Conservation (phyloP, 2,888 invertebrate genomes). For the Allolobophora icterica region DNA sequence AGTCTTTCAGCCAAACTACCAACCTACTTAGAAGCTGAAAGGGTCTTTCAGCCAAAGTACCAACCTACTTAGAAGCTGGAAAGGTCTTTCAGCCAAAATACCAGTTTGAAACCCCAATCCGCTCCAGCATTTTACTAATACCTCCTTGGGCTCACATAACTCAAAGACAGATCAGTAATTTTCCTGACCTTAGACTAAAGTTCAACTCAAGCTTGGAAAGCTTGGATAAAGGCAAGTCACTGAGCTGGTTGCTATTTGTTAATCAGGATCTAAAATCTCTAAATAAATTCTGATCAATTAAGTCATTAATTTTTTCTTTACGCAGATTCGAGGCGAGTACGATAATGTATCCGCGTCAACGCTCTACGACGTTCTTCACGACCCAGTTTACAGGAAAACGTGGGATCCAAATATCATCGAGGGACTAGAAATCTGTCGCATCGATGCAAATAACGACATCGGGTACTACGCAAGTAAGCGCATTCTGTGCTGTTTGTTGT, state of each 20-base stretch:
- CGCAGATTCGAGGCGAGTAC: constrained; percentile 72
- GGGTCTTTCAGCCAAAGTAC: neutral
- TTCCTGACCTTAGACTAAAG: neutral
- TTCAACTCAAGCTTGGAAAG: too few species aligned
- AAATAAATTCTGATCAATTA: too few species aligned
- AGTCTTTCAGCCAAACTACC: neutral
- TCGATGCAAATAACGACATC: constrained; percentile 90
- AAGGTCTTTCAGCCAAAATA: neutral
- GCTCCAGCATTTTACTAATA: neutral
- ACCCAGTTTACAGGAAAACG: constrained; percentile 83
- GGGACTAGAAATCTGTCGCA: constrained; percentile 83
- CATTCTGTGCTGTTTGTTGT: neutral
- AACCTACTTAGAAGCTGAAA: neutral
- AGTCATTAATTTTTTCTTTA: constrained; percentile 33
- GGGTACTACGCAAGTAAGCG: constrained; percentile 86
- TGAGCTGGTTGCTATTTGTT: too few species aligned
- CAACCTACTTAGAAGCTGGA: neutral
- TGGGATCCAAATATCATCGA: constrained; percentile 92
- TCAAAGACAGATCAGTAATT: neutral
- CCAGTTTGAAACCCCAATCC: neutral
- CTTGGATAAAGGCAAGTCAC: too few species aligned
- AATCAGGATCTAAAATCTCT: too few species aligned
- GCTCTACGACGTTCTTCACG: constrained; percentile 87
- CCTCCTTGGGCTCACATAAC: neutral
- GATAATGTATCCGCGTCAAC: constrained; percentile 77